Base-by-base conservation (phyloP, 2,888 invertebrate species). In the Noctua pronuba region DNA sequence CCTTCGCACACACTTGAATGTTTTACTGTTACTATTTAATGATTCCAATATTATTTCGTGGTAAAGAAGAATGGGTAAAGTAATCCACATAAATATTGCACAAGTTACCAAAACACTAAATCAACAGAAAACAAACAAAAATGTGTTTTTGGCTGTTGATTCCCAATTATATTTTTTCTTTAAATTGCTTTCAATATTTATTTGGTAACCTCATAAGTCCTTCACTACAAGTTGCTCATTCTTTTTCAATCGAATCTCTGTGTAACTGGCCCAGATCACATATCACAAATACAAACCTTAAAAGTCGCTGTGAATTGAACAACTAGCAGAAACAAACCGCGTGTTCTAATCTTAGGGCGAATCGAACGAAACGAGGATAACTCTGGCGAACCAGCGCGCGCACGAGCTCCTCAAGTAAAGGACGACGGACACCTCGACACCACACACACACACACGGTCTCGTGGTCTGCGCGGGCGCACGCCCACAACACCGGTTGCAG, bases 341-440 rank as follows among this genome's bases (percentile, higher is more conserved):
- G 92, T 94, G 91, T 95, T 96, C 92, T 95, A 90, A 93, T 93
- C 93, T 89, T 95, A 95, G 95, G 98, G 98, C 91, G 98, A 98
- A 97, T 98, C 99, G 91, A 99, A 99, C 97, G 99, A 99, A 97
- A 98, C 98, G 94, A 98, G 99, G 97, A 99, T 99, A 98, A 98
- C 98, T 96, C 98, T 99, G 96, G 99, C 99, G 94, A 99, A 99
- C 97, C 98, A 99, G 97, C 98, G 99, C 93, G 99, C 99, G 94
- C 99, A 99, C 97, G 99, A 99, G 97, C 98, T 99, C 94, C 98
- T 99, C 97, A 99, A 99, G 98, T 98, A 98, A 97, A 97, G 95
- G 92, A 85, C 94, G 94, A 92, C 94, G 93, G 91, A 90, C 92
- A 93, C 90, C 91, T 88, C 85, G 77, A 88, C 84, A 89, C 77